These are phyloP conservation scores for Spilarctia lutea DNA, from an alignment of 2,888 invertebrate species.

Conservation along the genomic window DNA sequence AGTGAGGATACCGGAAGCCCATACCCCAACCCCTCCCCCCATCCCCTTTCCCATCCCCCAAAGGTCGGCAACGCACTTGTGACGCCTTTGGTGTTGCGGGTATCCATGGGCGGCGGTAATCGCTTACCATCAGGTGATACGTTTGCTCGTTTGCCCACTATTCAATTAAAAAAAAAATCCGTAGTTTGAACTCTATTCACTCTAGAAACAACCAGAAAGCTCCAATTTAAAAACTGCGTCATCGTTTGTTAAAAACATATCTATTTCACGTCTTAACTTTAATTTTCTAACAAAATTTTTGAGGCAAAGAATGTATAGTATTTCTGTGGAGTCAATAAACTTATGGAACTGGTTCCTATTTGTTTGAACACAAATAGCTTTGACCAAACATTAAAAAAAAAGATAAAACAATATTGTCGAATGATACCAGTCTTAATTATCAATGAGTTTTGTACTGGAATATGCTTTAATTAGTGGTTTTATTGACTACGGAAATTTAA, in stretches of 20 bases:
- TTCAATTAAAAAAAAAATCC: too few relatives aligned
- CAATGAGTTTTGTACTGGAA: conserved; percentile 32
- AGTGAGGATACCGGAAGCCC: too few relatives aligned
- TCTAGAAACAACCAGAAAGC: background rate
- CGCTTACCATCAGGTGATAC: too few relatives aligned
- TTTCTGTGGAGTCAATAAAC: conserved; percentile 83
- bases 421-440: conserved; percentile 43
- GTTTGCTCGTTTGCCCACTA: too few relatives aligned
- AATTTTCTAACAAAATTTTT: conserved; percentile 60
- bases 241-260: conserved; percentile 33
- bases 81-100: too few relatives aligned
- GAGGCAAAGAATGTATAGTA: conserved; percentile 65
- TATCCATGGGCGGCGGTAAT: too few relatives aligned
- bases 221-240: conserved; percentile 5
- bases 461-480: conserved; percentile 26
- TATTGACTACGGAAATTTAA: conserved; percentile 12
- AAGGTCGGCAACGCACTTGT: too few relatives aligned
- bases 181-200: background rate
- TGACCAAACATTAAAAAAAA: conserved; percentile 64
- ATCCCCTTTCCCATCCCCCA: too few relatives aligned
- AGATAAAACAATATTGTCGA: conserved; percentile 48
- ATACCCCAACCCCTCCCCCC: too few relatives aligned
- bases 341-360: conserved; percentile 78
- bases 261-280: conserved; percentile 44
- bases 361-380: conserved; percentile 81